These are phyloP conservation scores for Lochmaea capreae DNA, from an alignment of 2,888 invertebrate species.

Conservation along the genomic window DNA sequence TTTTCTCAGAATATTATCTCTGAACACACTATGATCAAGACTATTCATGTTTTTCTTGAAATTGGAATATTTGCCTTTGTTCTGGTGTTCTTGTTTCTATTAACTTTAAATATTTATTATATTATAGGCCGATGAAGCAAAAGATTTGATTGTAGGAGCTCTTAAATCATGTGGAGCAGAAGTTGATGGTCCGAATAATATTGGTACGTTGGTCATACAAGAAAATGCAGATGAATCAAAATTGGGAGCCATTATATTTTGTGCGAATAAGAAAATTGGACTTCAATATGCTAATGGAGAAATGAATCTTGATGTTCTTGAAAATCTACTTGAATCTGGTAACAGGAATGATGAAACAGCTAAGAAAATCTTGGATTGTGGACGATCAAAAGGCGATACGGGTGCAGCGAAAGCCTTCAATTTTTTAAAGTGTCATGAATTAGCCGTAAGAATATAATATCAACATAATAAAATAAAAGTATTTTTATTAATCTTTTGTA, in stretches of 20 bases:
- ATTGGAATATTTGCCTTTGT: too few species aligned
- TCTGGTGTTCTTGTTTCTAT: too few species aligned
- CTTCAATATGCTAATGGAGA: background rate
- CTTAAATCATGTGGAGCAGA: constrained; percentile 3
- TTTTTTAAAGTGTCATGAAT: constrained; percentile 3
- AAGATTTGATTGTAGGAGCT: background rate
- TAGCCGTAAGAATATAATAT: background rate
- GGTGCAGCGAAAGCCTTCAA: background rate
- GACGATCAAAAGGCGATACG: background rate
- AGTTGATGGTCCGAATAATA: background rate
- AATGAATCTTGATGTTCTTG: background rate
- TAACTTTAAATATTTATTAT: background rate
- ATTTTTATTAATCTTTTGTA: too few species aligned
- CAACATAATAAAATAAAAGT: too few species aligned
- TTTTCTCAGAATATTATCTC: too few species aligned
- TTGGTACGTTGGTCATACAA: background rate
- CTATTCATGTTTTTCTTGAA: too few species aligned
- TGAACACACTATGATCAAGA: too few species aligned
- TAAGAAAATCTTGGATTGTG: background rate
- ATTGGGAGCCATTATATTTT: background rate
- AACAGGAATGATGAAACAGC: constrained; percentile 1
- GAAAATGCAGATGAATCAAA: background rate
- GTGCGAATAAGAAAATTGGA: background rate
- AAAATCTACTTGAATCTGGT: background rate
- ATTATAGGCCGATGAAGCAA: background rate